Evolutionary conservation across 2,888 invertebrate genomes (phyloP), one percentile per base, ranked within the genome.

Genomic region (Saturnia japonica): DNA sequence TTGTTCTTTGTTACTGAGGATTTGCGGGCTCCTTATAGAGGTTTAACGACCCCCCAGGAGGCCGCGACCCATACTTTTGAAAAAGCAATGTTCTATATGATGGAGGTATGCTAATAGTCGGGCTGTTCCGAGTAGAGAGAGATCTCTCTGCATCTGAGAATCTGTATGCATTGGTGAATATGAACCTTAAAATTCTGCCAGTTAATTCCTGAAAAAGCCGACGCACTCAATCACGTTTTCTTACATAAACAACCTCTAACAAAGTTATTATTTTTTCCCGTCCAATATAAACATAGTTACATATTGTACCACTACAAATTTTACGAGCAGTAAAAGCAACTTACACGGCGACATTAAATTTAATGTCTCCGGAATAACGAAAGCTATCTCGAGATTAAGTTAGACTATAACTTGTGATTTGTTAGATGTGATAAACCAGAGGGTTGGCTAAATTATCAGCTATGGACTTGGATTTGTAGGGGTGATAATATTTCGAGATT

Each of bases 381-480:
- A 62, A 62, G 60, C 60, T 62, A 62, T 62, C 60, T 62, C 60
- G 34, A 62, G 60, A 62, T 62, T 62, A 62, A 62, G 60, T 34
- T 62, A 16, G 60, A 62, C 28, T 62, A 62, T 62, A 62, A 62
- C 34, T 28, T 62, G 25, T 62, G 60, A 62, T 62, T 62, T 62
- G 60, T 47, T 62, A 34, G 28, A 12, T 34, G 60, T 16, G 60
- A 62, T 62, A 62, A 62, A 25, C 28, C 34, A 12, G 1, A 62
- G 60, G 16, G 2, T 9, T 9, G 54, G 8, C 22, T 16, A 62
- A 25, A 14, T 62, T 62, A 28, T 62, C 60, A 62, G 60, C 34
- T 62, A 62, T 62, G 60, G 60, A 19, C 34, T 25, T 34, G 16
- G 12, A 8, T 62, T 62, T 34, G 6, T 62, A 16, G 60, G 14